phyloP scores from a whole-genome alignment of 1,140 invertebrate species.

The Dinoponera quadriceps region DNA sequence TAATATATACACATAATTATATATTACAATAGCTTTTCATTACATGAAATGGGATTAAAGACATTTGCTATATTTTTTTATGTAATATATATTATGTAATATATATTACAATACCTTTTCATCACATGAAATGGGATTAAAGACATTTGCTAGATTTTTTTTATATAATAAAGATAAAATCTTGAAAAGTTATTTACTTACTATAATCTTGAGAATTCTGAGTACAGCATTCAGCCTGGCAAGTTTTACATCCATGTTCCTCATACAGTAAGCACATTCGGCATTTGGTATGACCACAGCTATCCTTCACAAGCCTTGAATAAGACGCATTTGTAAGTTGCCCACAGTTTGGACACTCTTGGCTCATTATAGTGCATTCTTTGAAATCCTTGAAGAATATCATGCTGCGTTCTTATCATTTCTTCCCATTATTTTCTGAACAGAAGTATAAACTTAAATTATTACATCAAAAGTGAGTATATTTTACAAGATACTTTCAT shows the following conservation, averaged over 20 bases:
- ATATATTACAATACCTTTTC: no score
- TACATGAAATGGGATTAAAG: background rate
- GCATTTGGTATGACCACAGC: conserved; percentile 82
- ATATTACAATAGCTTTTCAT: background rate
- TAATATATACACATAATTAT: background rate
- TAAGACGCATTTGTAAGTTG: conserved; percentile 77
- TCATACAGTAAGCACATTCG: conserved; percentile 82
- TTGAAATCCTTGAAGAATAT: background rate
- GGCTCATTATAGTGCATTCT: conserved; percentile 66
- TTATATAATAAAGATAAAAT: background rate
- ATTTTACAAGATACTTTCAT: no score
- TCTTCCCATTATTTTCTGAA: no score
- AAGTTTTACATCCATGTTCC: conserved; percentile 81
- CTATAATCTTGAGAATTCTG: conserved; percentile 65
- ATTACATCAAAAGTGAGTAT: no score
- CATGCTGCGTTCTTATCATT: background rate
- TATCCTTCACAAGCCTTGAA: conserved; percentile 80
- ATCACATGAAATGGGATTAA: background rate
- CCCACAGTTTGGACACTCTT: conserved; percentile 81
- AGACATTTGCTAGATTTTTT: background rate
- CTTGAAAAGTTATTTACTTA: conserved; percentile 65
- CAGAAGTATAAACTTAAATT: no score
- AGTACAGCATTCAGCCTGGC: conserved; percentile 62
- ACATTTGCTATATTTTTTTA: background rate
- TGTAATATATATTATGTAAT: no score